Conservation (phyloP, 2,888 invertebrate genomes). For the Bhutanitis thaidina region DNA sequence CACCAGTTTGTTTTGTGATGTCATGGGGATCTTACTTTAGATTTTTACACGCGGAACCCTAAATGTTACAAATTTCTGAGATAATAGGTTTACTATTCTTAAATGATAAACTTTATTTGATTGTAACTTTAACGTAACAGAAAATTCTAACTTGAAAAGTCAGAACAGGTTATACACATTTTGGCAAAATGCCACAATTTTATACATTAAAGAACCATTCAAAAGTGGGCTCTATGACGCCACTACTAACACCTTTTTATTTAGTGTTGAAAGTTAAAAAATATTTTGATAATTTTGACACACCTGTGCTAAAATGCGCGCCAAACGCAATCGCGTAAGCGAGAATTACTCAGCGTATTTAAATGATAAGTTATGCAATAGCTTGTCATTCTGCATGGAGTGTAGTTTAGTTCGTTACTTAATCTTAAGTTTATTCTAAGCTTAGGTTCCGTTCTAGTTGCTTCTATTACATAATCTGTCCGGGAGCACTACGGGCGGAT, state of each 20-base stretch:
- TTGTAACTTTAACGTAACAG: no score
- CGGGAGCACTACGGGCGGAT: background rate
- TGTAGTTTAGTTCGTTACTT: constrained; percentile 10
- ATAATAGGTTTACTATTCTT: no score
- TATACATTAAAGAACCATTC: background rate
- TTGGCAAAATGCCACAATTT: constrained; percentile 1
- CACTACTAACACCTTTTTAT: no score
- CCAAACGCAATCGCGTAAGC: constrained; percentile 1
- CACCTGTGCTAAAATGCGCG: constrained; percentile 1
- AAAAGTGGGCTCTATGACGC: background rate
- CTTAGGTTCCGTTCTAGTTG: constrained; percentile 15
- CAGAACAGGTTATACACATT: background rate
- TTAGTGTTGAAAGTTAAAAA: no score
- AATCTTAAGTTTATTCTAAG: constrained; percentile 13
- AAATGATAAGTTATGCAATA: constrained; percentile 7
- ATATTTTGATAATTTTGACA: background rate
- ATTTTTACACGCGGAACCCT: no score
- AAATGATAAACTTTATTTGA: no score
- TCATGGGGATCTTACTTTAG: no score
- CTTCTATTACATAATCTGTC: constrained; percentile 2
- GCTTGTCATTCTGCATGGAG: constrained; percentile 4
- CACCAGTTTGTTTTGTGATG: no score
- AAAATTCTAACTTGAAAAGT: no score
- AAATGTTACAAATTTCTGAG: no score
- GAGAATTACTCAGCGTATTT: constrained; percentile 2